Evolutionary conservation across 53 echinoderm and acorn worm species (phyloP), one percentile per base, ranked within the genome.

Genomic region (Echinarachnius parma): DNA sequence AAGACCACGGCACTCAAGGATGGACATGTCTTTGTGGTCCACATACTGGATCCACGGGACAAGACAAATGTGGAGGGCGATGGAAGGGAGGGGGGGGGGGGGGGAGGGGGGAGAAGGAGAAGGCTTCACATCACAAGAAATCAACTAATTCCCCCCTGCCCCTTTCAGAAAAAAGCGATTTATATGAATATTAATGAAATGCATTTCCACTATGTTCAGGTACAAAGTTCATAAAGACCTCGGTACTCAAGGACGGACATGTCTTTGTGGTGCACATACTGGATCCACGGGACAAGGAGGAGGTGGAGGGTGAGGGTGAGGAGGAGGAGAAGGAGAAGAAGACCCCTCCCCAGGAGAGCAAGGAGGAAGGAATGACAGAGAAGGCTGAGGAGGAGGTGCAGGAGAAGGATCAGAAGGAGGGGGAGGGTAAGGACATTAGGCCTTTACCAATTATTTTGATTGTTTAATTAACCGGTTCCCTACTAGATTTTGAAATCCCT

Each of bases 231-330:
- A 71, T 96, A 25, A 91, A 88, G 83, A 91, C 87, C 0, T 84
- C 87, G 1, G 76, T 96, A 3, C 49, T 96, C 44, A 96, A 88
- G 74, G 96, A 96, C 76, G 96, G 91, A 31, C 96, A 96, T 46
- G 82, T 81, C 23, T 80, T 96, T 53, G 82, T 79, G 3, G 80
- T 96, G 49, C 96, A 96, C 60, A 62, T 96, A 21, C 64, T 96
- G 20, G 88, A 91, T 28, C 96, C 96, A 9, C 81, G 83, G 21
- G 82, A 84, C 54, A 48, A 64, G 9, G 83, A 59, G 64, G 58
- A 71, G 19, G 90, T 84, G 34, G 85, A 84, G 5, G 64, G 21
- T 18, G 82, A 29, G 1, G 35, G 42, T 33, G 49, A 60, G 2
- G 74, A 62, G 19, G 33, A 46, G 27, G 32, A 77, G 26, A 49